Conservation (phyloP, 2,113 vertebrate genomes). For the Montifringilla adamsi region DNA sequence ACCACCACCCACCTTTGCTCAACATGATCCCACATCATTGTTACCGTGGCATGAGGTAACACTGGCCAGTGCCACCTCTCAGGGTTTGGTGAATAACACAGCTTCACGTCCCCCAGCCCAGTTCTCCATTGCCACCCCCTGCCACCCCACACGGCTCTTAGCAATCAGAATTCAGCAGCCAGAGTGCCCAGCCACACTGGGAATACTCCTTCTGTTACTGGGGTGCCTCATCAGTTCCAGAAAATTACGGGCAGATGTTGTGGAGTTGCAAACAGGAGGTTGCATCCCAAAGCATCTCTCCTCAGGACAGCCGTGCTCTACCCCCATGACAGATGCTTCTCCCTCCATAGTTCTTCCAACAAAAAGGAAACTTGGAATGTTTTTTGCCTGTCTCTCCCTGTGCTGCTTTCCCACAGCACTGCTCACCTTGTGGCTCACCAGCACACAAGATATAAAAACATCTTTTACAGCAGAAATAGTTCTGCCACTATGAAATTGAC, state of each 20-base stretch:
- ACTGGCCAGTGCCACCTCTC: no score
- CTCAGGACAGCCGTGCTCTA: not conserved
- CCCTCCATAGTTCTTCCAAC: accelerated
- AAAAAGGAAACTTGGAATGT: not conserved
- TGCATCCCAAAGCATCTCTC: not conserved
- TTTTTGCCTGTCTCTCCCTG: not conserved
- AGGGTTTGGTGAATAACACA: not conserved
- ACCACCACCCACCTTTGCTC: not conserved
- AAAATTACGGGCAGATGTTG: not conserved
- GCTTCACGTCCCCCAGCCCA: not conserved
- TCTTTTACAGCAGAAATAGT: not conserved
- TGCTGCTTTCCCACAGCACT: not conserved
- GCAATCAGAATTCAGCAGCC: not conserved
- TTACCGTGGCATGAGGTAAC: no score
- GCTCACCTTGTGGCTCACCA: not conserved
- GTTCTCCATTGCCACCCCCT: not conserved
- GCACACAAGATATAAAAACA: not conserved
- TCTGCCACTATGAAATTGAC: not conserved
- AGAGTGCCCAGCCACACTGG: not conserved
- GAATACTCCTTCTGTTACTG: not conserved
- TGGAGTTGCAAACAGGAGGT: not conserved
- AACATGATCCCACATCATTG: accelerated
- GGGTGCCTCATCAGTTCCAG: no score
- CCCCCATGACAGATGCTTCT: accelerated
- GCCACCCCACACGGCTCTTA: accelerated